Conservation (phyloP, 2,113 vertebrate species). For the Dolichotis patagonum region DNA sequence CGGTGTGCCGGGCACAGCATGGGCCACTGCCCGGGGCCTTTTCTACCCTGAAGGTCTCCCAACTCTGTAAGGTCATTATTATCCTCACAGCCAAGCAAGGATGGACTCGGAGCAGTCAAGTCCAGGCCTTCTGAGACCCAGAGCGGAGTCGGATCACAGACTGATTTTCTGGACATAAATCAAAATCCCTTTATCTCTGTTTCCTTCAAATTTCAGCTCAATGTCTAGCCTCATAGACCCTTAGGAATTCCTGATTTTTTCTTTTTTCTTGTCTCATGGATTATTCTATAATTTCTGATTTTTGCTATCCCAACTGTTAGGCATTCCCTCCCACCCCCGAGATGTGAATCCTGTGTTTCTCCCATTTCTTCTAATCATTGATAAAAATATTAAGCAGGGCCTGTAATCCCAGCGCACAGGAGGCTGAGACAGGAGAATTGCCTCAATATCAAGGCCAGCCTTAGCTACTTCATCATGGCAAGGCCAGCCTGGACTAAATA, state of each 20-base stretch:
- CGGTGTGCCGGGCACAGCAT: fast-evolving
- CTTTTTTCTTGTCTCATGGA: background rate
- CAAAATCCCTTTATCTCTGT: background rate
- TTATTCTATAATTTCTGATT: background rate
- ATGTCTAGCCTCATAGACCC: background rate
- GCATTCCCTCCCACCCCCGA: background rate
- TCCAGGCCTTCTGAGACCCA: background rate
- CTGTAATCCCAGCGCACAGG: background rate
- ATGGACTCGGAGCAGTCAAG: background rate
- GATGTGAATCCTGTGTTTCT: background rate
- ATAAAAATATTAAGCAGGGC: background rate
- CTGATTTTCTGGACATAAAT: background rate
- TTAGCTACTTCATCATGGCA: background rate
- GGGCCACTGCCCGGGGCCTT: background rate
- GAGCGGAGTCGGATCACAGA: background rate
- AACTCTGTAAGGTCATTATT: background rate
- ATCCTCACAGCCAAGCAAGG: background rate
- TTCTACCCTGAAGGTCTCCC: background rate
- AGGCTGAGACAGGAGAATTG: background rate
- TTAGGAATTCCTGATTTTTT: background rate
- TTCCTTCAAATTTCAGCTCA: background rate
- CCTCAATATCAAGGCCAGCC: background rate
- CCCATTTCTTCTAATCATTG: background rate
- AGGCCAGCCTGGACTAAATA: background rate
- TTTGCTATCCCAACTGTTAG: background rate